These are phyloP conservation scores for Aradus depressus DNA, from an alignment of 2,888 invertebrate genomes.

Conservation along the genomic window DNA sequence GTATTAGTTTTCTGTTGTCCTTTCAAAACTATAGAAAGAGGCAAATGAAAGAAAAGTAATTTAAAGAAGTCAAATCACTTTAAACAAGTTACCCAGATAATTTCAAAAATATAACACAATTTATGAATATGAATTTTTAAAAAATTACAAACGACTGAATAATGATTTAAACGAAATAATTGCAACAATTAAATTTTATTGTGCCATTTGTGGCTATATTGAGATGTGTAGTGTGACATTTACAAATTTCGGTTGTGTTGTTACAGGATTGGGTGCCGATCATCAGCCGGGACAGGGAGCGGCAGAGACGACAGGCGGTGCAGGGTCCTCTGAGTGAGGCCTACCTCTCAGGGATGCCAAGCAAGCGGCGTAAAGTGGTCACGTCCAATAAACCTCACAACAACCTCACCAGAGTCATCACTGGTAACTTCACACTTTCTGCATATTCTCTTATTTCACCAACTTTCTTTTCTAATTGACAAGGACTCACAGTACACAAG, in stretches of 20 bases:
- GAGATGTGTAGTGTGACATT: background rate
- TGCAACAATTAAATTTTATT: background rate
- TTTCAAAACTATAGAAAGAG: too few relatives aligned
- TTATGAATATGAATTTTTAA: too few relatives aligned
- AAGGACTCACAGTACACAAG: too few relatives aligned
- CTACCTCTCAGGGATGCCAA: constrained; percentile 80
- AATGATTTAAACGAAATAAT: background rate
- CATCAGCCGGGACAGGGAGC: constrained; percentile 65
- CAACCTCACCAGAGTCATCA: constrained; percentile 31
- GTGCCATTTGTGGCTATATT: background rate
- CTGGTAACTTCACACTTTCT: constrained; percentile 27
- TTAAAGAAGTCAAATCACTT: too few relatives aligned
- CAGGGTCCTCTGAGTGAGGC: constrained; percentile 70
- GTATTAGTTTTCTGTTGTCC: too few relatives aligned
- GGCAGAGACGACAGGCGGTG: constrained; percentile 49
- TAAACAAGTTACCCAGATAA: too few relatives aligned
- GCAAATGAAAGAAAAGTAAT: too few relatives aligned
- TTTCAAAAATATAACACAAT: too few relatives aligned
- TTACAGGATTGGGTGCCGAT: constrained; percentile 70
- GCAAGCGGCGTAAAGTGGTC: constrained; percentile 71
- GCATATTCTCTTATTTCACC: constrained; percentile 4
- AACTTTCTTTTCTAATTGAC: background rate
- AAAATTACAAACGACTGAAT: too few relatives aligned
- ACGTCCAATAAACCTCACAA: constrained; percentile 36
- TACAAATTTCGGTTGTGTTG: constrained; percentile 4